phyloP scores from a whole-genome alignment of 2,113 vertebrate genomes.

The Gnathochromis pfefferi region DNA sequence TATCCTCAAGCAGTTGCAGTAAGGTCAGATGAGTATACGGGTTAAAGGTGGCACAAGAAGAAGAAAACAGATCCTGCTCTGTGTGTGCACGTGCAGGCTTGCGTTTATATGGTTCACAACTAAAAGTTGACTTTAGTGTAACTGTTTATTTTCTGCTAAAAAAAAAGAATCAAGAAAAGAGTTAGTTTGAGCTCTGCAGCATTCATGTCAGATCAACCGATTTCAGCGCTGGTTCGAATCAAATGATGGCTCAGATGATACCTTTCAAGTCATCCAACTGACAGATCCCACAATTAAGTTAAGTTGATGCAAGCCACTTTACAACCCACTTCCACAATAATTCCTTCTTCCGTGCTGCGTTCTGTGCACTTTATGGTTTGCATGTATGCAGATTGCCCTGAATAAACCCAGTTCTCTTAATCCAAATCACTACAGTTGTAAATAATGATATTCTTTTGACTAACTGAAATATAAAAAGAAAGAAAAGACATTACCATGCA shows the following conservation, averaged over 20 bases:
- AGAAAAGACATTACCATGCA: not conserved
- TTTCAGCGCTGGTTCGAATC: not conserved
- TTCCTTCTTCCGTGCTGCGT: not conserved
- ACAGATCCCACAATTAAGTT: not conserved
- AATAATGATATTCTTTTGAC: not conserved
- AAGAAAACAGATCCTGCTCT: conserved; percentile 30
- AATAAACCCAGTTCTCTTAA: not conserved
- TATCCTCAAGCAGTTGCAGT: conserved; percentile 79
- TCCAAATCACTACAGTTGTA: not conserved
- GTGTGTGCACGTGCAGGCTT: not conserved
- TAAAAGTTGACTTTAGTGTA: not conserved
- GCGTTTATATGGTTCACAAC: not conserved
- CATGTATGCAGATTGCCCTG: not conserved
- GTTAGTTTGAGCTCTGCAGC: not conserved
- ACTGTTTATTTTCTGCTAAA: not conserved
- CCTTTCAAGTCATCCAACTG: not conserved
- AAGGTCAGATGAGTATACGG: conserved; percentile 54
- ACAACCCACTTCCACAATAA: not conserved
- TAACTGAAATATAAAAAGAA: not conserved
- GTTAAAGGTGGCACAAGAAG: conserved; percentile 71
- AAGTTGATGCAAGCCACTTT: not conserved
- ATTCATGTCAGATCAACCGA: not conserved
- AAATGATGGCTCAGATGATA: not conserved
- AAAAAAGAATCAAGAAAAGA: not conserved
- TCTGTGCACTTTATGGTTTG: not conserved